These are phyloP conservation scores for Chaunax sp. DNA, from an alignment of 2,797 vertebrate species.

Conservation along the genomic window DNA sequence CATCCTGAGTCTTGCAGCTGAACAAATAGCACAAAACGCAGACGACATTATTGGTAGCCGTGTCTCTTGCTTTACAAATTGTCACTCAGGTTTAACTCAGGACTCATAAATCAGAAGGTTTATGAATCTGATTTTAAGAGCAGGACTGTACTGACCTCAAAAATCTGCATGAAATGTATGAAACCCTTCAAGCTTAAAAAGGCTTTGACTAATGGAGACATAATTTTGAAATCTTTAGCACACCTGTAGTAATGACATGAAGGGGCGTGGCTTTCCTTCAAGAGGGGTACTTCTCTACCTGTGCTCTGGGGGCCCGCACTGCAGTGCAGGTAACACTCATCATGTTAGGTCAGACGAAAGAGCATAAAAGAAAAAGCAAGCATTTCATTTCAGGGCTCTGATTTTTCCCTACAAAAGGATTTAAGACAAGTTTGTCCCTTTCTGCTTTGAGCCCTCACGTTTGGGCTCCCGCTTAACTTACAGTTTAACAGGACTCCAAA, in stretches of 20 bases:
- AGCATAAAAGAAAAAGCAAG: constrained; percentile 51
- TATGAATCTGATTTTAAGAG: constrained; percentile 43
- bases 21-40: constrained; percentile 51
- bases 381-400: constrained; percentile 54
- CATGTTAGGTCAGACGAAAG: constrained; percentile 53
- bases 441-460: constrained; percentile 54
- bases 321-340: constrained; percentile 56
- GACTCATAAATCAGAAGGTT: constrained; percentile 24
- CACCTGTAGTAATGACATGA: constrained; percentile 47
- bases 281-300: constrained; percentile 59
- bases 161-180: constrained; percentile 61
- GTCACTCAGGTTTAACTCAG: constrained; percentile 18
- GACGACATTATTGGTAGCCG: constrained; percentile 40
- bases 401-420: constrained; percentile 53
- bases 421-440: constrained; percentile 76
- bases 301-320: constrained; percentile 56
- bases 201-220: constrained; percentile 43
- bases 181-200: constrained; percentile 42
- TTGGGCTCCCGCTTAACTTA: constrained; percentile 45
- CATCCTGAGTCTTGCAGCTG: constrained; percentile 65
- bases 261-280: constrained; percentile 61
- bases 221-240: constrained; percentile 41
- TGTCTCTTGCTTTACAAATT: constrained; percentile 37
- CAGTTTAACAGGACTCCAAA: constrained; percentile 54
- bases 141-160: constrained; percentile 25